A percentile compares a stretch with the other conserved stretches of the same genome.
phyloP scores from a whole-genome alignment of 2,888 invertebrate species.

The Phyllotreta cruciferae region DNA sequence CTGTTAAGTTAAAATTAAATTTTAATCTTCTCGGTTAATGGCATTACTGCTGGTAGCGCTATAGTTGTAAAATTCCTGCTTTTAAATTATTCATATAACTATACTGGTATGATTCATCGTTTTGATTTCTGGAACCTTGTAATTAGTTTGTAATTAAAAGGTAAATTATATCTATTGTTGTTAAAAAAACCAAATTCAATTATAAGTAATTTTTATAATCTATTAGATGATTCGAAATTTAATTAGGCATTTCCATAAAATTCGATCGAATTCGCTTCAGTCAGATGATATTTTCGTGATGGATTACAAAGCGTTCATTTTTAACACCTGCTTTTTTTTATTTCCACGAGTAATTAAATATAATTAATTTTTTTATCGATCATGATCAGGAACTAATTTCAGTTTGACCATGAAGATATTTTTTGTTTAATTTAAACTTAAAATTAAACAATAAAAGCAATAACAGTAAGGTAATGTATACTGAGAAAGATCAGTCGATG shows the following conservation, averaged over 20 bases:
- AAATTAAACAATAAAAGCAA: slow-evolving; percentile 33
- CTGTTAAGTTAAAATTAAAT: slow-evolving; percentile 1
- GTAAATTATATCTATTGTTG: too few species aligned
- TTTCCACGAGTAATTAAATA: slow-evolving; percentile 17
- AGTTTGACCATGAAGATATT: slow-evolving; percentile 49
- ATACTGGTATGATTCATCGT: too few species aligned
- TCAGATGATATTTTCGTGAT: slow-evolving; percentile 11
- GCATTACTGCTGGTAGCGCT: too few species aligned
- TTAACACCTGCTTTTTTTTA: slow-evolving; percentile 17
- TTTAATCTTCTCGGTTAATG: too few species aligned
- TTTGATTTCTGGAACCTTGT: too few species aligned
- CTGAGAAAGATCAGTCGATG: neutral
- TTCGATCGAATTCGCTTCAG: slow-evolving; percentile 6
- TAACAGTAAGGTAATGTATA: slow-evolving; percentile 29
- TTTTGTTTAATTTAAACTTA: slow-evolving; percentile 44
- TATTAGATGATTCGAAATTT: slow-evolving; percentile 3
- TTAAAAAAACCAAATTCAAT: neutral
- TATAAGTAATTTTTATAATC: neutral
- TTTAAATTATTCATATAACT: too few species aligned
- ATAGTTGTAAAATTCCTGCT: too few species aligned
- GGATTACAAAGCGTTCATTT: slow-evolving; percentile 5
- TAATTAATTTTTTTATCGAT: slow-evolving; percentile 43
- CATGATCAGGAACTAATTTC: slow-evolving; percentile 51
- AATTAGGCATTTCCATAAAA: slow-evolving; percentile 6
- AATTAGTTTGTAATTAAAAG: too few species aligned